A percentile compares a stretch with the other conserved stretches of the same genome.
These are phyloP conservation scores for Drosophila paramelanica DNA, from an alignment of 2,888 invertebrate genomes.

Conservation along the genomic window DNA sequence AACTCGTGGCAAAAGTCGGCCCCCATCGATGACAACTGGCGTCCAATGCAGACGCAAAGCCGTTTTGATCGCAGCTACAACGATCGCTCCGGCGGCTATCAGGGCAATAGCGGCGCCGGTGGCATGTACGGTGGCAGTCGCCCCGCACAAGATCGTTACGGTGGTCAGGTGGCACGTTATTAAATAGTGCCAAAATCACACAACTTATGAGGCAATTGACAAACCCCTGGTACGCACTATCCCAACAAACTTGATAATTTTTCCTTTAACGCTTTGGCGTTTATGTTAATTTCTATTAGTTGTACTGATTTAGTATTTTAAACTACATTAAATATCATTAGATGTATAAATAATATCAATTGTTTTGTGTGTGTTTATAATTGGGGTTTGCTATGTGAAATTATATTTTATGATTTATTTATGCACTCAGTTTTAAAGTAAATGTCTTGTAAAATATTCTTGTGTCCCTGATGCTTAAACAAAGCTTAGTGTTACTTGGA, in stretches of 20 bases:
- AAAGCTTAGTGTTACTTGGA: too few relatives aligned
- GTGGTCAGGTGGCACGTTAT: constrained; percentile 83
- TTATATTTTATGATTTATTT: neutral
- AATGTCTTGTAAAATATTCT: too few relatives aligned
- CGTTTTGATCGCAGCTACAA: constrained; percentile 85
- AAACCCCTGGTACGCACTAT: constrained; percentile 11
- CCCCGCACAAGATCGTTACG: constrained; percentile 83
- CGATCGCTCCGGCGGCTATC: constrained; percentile 83
- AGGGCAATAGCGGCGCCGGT: constrained; percentile 68
- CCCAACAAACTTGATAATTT: constrained; percentile 30
- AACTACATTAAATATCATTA: constrained; percentile 61
- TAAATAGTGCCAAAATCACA: constrained; percentile 38
- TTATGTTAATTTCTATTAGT: constrained; percentile 61
- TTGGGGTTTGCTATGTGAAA: constrained; percentile 2
- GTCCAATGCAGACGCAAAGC: constrained; percentile 82
- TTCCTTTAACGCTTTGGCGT: constrained; percentile 44
- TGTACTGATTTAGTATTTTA: constrained; percentile 58
- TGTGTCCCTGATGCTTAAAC: too few relatives aligned
- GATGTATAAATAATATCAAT: constrained; percentile 45
- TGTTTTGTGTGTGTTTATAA: constrained; percentile 8
- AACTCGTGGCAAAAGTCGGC: constrained; percentile 82
- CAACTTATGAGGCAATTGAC: constrained; percentile 38
- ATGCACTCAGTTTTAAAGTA: too few relatives aligned
- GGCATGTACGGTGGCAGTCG: constrained; percentile 80
- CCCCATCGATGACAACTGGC: constrained; percentile 80